phyloP scores from a whole-genome alignment of 2,113 vertebrate species.

The Podarcis muralis region DNA sequence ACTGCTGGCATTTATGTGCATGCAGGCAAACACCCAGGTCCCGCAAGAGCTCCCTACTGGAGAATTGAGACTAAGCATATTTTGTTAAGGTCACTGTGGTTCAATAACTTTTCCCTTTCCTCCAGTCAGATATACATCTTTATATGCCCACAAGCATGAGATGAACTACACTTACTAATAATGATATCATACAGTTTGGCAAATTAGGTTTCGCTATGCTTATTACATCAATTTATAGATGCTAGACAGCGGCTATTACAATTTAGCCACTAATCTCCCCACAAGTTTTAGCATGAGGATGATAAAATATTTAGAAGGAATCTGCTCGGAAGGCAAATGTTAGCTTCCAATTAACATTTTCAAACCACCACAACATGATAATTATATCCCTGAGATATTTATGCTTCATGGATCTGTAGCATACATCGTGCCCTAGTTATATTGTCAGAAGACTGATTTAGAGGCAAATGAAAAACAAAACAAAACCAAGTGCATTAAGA shows the following conservation, averaged over 20 bases:
- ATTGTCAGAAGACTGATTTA: neutral
- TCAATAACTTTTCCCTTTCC: neutral
- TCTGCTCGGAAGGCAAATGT: neutral
- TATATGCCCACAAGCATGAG: neutral
- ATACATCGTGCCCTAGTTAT: neutral
- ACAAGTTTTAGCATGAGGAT: neutral
- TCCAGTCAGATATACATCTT: neutral
- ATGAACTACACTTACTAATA: neutral
- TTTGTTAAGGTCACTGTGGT: neutral
- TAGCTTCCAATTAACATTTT: slow-evolving; percentile 15
- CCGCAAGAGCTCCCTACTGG: neutral
- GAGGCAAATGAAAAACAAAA: neutral
- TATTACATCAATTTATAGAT: neutral
- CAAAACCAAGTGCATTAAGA: neutral
- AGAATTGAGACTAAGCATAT: neutral
- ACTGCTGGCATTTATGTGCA: neutral
- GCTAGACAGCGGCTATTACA: neutral
- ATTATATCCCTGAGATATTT: slow-evolving; percentile 8
- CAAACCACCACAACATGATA: slow-evolving; percentile 4
- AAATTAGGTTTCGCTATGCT: neutral
- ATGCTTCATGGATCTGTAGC: neutral
- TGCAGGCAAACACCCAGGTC: neutral
- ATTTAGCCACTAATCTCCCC: slow-evolving; percentile 8
- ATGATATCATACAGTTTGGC: neutral
- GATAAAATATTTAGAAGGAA: slow-evolving; percentile 12